Base-by-base conservation (phyloP, 2,888 invertebrate genomes). In the Onthophagus sagittarius region DNA sequence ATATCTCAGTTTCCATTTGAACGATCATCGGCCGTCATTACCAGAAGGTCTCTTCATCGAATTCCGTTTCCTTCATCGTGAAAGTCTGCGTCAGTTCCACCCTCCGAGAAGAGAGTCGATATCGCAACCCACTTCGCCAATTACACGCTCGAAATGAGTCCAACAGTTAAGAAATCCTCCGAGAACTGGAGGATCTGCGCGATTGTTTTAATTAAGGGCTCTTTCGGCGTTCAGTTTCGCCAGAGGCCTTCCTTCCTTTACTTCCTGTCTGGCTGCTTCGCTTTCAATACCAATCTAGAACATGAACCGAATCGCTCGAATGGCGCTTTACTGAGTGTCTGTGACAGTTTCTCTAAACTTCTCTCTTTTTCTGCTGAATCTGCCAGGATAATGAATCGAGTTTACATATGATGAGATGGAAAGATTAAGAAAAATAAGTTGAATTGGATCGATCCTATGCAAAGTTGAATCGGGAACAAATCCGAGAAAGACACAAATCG, bases 131-230 rank as follows among this genome's bases (percentile, higher is more conserved):
- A 63, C 67, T 62, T 13, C 32, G 72, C 73, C 75, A 73, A 77
- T 77, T 77, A 74, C 72, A 74, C 75, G 75, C 76, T 73, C 70
- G 72, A 72, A 72, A 74, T 70, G 71, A 70, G 72, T 73, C 70
- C 72, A 77, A 69, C 74, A 62, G 71, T 65, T 69, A 75, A 75
- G 73, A 77, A 76, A 73, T 75, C 74, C 71, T 65, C 70, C 73
- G 75, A 73, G 74, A 69, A 6, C 67, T 23, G n/a, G 31, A 14
- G 67, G 67, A 71, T 74, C 74, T 73, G 72, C 71, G 69, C 73
- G 77, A 75, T 73, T 75, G 75, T 74, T 77, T 77, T 76, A 77
- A 77, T 77, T 77, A 77, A 76, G 71, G 75, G 75, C 71, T 74
- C 74, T 67, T 75, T 76, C 74, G 73, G 74, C 74, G 74, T 74